Base-by-base conservation (phyloP, 30 jellyfish, hydroid and myxozoan species). In the Calvadosia cruxmelitensis region DNA sequence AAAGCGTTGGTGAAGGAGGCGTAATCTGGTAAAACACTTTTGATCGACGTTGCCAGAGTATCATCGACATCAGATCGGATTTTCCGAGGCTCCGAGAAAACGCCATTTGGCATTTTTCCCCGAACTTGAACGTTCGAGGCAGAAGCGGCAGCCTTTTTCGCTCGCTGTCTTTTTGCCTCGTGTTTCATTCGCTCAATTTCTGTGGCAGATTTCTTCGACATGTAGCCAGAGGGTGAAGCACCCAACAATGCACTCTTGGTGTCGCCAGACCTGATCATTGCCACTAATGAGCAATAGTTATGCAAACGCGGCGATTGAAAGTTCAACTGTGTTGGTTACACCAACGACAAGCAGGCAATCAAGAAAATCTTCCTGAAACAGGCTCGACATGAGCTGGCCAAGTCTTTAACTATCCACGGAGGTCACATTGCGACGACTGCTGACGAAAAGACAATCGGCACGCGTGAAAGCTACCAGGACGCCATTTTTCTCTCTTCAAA, bases 1-100 rank as follows among this genome's bases (percentile, higher is more conserved):
- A 85, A 64, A 34, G 74, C 93, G 2, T 48, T 33, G 7, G n/a
- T 31, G 31, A 75, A 75, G 15, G 61, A 34, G 24, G 80, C 76
- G 62, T 69, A 79, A 61, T 86, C 96, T 30, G 83, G 82, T 50
- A 86, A 72, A 23, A 82, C 94, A 68, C 57, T 42, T 42, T 42
- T 42, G 20, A 42, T 42, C 20, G 57, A 42, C 20, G 57, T 42
- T 42, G 57, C 57, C 20, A 42, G 20, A 5, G 57, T 5, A 42
- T 42, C 57, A 42, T 42, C 57, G 20, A 42, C 57, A 42, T 42
- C 57, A 42, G 57, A 42, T 5, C 57, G 57, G 10, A 42, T 42
- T 42, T 42, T 42, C 20, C 20, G 10, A 5, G 57, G 57, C 20
- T 42, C 57, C 10, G 57, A 10, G 20, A 42, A 42, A 5, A 42